Conservation (phyloP, 2,113 vertebrate species). For the Petromus typicus region DNA sequence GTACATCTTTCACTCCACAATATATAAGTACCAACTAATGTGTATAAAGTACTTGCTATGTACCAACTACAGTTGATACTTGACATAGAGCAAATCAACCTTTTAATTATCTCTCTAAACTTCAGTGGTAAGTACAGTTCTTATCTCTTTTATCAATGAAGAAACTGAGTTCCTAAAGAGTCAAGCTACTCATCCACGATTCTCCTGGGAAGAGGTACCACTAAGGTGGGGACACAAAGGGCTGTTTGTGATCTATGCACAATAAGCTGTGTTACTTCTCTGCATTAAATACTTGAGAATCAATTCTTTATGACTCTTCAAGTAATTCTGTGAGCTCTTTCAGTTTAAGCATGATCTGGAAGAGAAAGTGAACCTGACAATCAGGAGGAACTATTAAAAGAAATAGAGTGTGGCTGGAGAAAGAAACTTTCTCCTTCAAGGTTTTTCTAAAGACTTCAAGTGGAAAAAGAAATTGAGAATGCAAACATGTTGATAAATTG, state of each 20-base stretch:
- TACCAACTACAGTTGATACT: not conserved
- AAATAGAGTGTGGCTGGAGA: not conserved
- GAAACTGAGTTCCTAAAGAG: not conserved
- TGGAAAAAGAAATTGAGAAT: slow-evolving; percentile 2
- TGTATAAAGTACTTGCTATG: not conserved
- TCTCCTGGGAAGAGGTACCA: not conserved
- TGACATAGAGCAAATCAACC: not conserved
- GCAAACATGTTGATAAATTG: slow-evolving; percentile 25
- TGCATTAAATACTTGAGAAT: not conserved
- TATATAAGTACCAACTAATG: not conserved
- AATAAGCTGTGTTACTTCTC: not conserved
- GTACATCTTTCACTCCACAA: not conserved
- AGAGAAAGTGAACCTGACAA: not conserved
- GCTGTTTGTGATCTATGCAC: rapidly evolving
- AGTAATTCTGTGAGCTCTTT: not conserved
- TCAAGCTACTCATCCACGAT: not conserved
- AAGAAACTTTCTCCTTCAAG: not conserved
- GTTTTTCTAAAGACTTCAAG: not conserved
- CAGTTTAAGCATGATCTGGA: not conserved
- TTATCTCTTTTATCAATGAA: not conserved
- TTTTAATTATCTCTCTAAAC: not conserved
- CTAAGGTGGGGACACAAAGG: not conserved
- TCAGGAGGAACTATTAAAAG: slow-evolving; percentile 39
- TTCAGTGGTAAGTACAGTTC: not conserved
- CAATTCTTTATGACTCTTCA: not conserved